phyloP scores from a whole-genome alignment of 1,140 invertebrate species.

The Calliphora vicina region DNA sequence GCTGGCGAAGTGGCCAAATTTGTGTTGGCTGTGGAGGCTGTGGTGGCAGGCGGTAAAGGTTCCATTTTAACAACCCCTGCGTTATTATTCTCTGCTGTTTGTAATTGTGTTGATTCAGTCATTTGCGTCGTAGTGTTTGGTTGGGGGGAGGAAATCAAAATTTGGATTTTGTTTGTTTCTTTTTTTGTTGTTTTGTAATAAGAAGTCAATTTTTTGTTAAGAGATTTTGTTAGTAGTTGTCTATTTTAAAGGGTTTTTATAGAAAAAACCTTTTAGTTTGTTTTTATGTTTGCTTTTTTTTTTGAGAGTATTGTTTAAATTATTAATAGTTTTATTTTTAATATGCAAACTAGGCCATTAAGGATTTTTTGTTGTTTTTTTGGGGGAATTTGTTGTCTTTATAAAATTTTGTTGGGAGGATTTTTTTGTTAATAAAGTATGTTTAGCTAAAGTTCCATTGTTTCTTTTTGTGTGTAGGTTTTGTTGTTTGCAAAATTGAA shows the following conservation, averaged over 20 bases:
- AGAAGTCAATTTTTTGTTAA: background rate
- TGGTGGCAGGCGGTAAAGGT: slow-evolving; percentile 54
- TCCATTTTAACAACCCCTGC: slow-evolving; percentile 62
- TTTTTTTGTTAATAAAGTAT: background rate
- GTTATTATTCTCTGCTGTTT: slow-evolving; percentile 62
- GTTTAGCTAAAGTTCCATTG: slow-evolving; percentile 17
- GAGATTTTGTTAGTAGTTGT: background rate
- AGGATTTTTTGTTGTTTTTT: background rate
- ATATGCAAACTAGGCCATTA: background rate
- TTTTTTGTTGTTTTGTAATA: background rate
- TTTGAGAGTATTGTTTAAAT: background rate
- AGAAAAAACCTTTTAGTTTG: background rate
- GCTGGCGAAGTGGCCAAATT: slow-evolving; percentile 42
- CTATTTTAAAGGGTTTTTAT: background rate
- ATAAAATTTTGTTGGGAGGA: background rate
- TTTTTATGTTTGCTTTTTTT: background rate
- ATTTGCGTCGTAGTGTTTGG: slow-evolving; percentile 45
- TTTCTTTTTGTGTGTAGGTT: slow-evolving; percentile 14
- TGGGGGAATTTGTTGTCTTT: too few species aligned
- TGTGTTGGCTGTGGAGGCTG: slow-evolving; percentile 46
- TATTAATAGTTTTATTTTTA: background rate
- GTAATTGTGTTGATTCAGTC: slow-evolving; percentile 62
- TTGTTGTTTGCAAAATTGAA: background rate
- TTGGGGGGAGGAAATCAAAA: too few species aligned
- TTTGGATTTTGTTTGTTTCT: background rate